Evolutionary conservation across 2,113 vertebrate genomes (phyloP), one percentile per base, ranked within the genome.

Genomic region (Urocynchramus pylzowi): DNA sequence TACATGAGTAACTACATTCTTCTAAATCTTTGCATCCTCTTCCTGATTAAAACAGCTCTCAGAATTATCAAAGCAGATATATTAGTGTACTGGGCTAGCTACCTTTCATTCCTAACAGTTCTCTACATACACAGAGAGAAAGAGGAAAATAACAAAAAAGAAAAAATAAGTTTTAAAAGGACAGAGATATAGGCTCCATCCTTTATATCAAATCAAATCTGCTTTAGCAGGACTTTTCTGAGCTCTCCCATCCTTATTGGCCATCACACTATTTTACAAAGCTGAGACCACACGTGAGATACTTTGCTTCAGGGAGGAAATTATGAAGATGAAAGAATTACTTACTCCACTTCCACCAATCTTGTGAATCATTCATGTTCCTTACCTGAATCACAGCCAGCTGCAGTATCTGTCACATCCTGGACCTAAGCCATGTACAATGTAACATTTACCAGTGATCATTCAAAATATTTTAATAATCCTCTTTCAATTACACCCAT

Each of bases 251-350:
- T 75, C 69, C 73, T 93, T 70, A 53, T 27, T 56, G 84, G 85
- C 68, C 77, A 91, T 78, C 80, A 61, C n/a, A 61, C 42, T 90
- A 79, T 95, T 96, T 94, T 88, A 87, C 88, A 97, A 94, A 97
- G 85, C 91, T 96, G 80, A 54, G 85, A 91, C 77, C 59, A 30
- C 30, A 59, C 44, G 79, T 10, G 3, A 89, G 74, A 74, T 78
- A 87, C 84, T 90, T 94, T 4, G 56, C 95, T 95, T 95, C 65
- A 80, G 83, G 94, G 83, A 91, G 80, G 89, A 95, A 96, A 84
- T 74, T 83, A 95, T 95, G 77, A 84, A 93, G 95, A 94, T 93
- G 88, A 96, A 95, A 94, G 83, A 96, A 92, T 95, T 83, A 93
- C 95, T 95, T 85, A 90, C 87, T 95, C 84, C 52, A 63, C 90